These are phyloP conservation scores for Eilema sororculum DNA, from an alignment of 2,888 invertebrate genomes.

Conservation along the genomic window DNA sequence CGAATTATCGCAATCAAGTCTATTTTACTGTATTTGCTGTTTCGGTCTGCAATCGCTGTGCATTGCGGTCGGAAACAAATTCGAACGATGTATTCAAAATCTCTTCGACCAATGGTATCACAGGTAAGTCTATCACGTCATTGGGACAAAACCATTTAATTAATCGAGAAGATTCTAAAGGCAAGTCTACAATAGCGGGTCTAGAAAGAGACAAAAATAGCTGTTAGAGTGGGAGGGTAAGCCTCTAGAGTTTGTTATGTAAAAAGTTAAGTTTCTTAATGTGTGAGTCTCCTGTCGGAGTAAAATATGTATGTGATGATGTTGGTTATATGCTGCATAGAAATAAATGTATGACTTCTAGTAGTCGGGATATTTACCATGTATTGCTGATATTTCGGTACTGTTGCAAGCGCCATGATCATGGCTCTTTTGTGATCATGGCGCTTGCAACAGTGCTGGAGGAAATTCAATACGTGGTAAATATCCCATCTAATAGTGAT, in stretches of 20 bases:
- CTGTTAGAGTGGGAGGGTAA: background rate
- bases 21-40: no score
- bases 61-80: no score
- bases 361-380: no score
- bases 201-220: background rate
- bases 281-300: conserved; percentile 10
- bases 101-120: background rate
- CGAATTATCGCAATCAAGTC: no score
- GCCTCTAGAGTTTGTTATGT: background rate
- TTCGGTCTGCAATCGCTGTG: no score
- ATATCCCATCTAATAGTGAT: no score
- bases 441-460: no score
- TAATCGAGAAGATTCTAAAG: background rate
- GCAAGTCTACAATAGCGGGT: background rate
- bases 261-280: background rate
- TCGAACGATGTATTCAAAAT: background rate
- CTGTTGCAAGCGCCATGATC: no score
- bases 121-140: background rate
- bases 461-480: no score
- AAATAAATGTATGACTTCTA: background rate
- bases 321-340: conserved; percentile 4
- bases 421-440: no score
- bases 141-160: background rate
- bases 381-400: no score
- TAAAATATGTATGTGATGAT: conserved; percentile 7